Conservation (phyloP, 2,797 vertebrate species). For the Hybognathus amarus region DNA sequence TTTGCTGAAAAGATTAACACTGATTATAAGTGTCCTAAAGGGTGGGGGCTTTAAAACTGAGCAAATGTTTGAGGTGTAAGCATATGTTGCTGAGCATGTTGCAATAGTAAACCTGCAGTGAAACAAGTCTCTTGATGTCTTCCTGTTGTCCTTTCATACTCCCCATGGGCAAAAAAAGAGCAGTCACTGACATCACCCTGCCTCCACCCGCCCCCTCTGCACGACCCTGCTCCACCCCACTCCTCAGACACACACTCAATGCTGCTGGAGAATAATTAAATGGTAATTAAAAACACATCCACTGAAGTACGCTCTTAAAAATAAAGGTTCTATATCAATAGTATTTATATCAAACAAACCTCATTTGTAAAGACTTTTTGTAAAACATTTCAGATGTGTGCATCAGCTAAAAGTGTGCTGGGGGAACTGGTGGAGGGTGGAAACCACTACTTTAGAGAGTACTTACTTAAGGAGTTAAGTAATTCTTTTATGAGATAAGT, state of each 20-base stretch:
- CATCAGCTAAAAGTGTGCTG: not conserved
- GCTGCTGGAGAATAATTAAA: constrained; percentile 5
- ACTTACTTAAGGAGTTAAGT: too few species aligned
- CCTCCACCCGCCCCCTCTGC: constrained; percentile 67
- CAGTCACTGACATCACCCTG: constrained; percentile 73
- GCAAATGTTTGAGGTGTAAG: not conserved
- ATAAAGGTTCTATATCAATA: too few species aligned
- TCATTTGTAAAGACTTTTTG: too few species aligned
- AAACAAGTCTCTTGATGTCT: constrained; percentile 6
- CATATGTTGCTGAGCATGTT: not conserved
- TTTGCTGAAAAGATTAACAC: not conserved
- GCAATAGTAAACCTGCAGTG: not conserved
- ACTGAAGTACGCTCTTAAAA: not conserved
- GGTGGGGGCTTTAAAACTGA: not conserved
- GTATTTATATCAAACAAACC: not conserved
- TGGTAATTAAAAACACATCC: constrained; percentile 3
- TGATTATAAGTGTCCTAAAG: not conserved
- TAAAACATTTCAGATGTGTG: not conserved
- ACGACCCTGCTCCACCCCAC: constrained; percentile 55
- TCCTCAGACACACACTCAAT: constrained; percentile 19
- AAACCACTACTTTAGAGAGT: not conserved
- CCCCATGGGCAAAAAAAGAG: constrained; percentile 65
- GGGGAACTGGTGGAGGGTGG: not conserved
- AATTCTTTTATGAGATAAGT: too few species aligned
- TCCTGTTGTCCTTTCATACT: constrained; percentile 59